Conservation (phyloP, 2,113 vertebrate genomes). For the Caranx ignobilis region DNA sequence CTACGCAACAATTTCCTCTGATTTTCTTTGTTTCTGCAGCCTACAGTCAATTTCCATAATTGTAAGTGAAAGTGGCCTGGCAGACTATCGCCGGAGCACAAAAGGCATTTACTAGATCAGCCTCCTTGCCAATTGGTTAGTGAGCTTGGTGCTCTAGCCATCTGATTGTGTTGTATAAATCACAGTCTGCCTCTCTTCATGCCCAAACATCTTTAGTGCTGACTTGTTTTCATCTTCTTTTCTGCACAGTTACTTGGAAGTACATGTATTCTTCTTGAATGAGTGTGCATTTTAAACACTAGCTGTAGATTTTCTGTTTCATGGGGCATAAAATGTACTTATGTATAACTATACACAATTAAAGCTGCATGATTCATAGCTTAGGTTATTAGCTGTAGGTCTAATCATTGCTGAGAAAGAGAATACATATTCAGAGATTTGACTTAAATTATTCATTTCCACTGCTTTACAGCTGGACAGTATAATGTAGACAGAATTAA, state of each 20-base stretch:
- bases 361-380: slow-evolving; percentile 19
- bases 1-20: slow-evolving; percentile 31
- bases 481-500: slow-evolving; percentile 6
- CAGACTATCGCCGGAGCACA: slow-evolving; percentile 27
- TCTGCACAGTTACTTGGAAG: background rate
- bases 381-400: background rate
- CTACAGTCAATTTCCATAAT: slow-evolving; percentile 44
- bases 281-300: slow-evolving; percentile 8
- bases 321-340: slow-evolving; percentile 1
- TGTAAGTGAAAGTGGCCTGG: slow-evolving; percentile 44
- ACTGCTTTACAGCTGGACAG: slow-evolving; percentile 2
- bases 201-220: slow-evolving; percentile 13
- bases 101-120: slow-evolving; percentile 49
- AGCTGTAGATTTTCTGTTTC: slow-evolving; percentile 11
- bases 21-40: slow-evolving; percentile 47
- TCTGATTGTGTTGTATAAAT: slow-evolving; percentile 37
- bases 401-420: slow-evolving; percentile 14
- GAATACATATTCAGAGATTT: slow-evolving; percentile 18
- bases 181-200: slow-evolving; percentile 26
- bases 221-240: slow-evolving; percentile 27
- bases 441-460: slow-evolving; percentile 31
- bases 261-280: background rate
- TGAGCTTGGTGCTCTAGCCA: slow-evolving; percentile 2
- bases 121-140: slow-evolving; percentile 31
- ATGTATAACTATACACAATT: background rate